phyloP scores from a whole-genome alignment of 2,888 invertebrate genomes.

The Nephrotoma guestfalica region DNA sequence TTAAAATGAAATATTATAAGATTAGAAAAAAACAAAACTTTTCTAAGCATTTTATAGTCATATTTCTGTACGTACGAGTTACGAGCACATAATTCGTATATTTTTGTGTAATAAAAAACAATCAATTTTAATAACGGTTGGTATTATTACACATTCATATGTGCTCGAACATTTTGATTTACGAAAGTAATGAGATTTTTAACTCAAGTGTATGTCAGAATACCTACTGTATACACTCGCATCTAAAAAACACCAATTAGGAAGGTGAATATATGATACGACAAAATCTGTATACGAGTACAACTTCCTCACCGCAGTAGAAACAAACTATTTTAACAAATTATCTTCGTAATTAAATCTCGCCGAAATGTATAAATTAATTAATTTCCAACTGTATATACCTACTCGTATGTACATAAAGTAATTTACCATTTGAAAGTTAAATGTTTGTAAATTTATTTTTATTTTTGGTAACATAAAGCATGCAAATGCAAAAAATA shows the following conservation, averaged over 20 bases:
- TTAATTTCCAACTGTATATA: not conserved
- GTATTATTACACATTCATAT: not conserved
- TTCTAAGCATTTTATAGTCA: not conserved
- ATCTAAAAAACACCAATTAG: too few species aligned
- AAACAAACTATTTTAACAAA: not conserved
- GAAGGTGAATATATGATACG: too few species aligned
- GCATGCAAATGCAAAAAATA: not conserved
- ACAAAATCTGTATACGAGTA: too few species aligned
- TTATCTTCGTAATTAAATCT: not conserved
- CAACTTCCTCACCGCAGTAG: not conserved
- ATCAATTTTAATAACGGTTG: not conserved
- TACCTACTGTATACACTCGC: too few species aligned
- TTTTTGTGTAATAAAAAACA: not conserved
- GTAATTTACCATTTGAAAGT: not conserved
- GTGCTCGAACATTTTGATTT: not conserved
- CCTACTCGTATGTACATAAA: not conserved
- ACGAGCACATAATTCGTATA: not conserved
- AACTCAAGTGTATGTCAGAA: not conserved
- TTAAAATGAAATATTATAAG: not conserved
- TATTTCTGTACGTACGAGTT: not conserved
- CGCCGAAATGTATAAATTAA: not conserved
- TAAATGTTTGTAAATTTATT: not conserved
- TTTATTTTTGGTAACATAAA: not conserved
- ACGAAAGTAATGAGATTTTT: not conserved
- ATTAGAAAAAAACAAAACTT: not conserved